Evolutionary conservation across 2,888 invertebrate genomes (phyloP).

Genomic region (Drosophila seclusa): DNA sequence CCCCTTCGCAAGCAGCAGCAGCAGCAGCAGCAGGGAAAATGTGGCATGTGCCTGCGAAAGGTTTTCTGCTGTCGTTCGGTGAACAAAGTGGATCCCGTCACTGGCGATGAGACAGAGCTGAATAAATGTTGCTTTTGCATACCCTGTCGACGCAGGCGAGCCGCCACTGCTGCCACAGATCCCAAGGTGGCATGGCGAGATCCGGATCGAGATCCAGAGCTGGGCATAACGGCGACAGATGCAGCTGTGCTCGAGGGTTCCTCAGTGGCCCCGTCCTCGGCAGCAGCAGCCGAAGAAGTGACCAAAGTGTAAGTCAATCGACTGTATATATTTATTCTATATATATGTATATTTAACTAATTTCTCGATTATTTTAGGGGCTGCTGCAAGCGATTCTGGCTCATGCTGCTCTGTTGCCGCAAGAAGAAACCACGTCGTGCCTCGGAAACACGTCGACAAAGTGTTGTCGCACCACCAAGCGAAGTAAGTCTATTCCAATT

Average conservation of each 20-base stretch:
- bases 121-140: constrained; percentile 84
- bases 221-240: constrained; percentile 73
- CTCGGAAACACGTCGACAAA: constrained; percentile 86
- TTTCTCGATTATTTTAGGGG: constrained; percentile 62
- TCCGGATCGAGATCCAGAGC: constrained; percentile 81
- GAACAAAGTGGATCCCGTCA: constrained; percentile 84
- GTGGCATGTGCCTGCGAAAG: constrained; percentile 83
- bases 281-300: constrained; percentile 31
- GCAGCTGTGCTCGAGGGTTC: constrained; percentile 86
- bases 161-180: constrained; percentile 31
- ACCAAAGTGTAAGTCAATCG: constrained; percentile 49
- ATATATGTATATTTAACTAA: neutral
- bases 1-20: constrained; percentile 34
- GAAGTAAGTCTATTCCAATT: constrained; percentile 48
- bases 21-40: constrained; percentile 73
- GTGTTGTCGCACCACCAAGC: constrained; percentile 87
- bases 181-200: constrained; percentile 80
- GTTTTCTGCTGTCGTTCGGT: constrained; percentile 84
- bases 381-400: constrained; percentile 83
- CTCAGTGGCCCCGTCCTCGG: constrained; percentile 82
- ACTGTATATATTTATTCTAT: neutral
- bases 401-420: constrained; percentile 85
- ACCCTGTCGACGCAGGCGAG: constrained; percentile 81
- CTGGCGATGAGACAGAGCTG: constrained; percentile 78
- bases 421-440: constrained; percentile 84